Evolutionary conservation across 2,797 vertebrate genomes (phyloP), one percentile per base, ranked within the genome.

Genomic region (Pipistrellus kuhlii): DNA sequence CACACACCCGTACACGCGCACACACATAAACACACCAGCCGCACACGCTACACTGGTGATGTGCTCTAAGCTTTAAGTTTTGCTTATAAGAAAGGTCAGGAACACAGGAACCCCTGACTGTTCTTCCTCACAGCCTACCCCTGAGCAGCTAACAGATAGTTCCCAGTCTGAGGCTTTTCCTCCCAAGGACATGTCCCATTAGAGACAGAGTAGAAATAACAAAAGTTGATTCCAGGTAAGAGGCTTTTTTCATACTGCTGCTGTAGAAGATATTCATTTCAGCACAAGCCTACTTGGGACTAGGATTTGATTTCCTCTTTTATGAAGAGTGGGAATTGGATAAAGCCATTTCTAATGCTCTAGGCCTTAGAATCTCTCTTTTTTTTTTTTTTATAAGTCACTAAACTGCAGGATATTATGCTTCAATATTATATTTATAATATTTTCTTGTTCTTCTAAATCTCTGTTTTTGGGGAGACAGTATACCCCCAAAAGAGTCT

Each of bases 81-180:
- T 35, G 20, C 38, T 46, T 17, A 0, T 14, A 23, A 30, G 32
- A 71, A 77, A 38, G 21, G 84, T 48, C 6, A 8, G 3, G 14
- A 8, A 27, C 8, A 1, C 7, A 30, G 66, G n/a, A 82, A 23
- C n/a, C 13, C 9, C 21, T 10, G 23, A n/a, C 18, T 51, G 55
- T 44, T 38, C n/a, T 38, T 72, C 51, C 32, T 21, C 30, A 2
- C 11, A 30, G 20, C 17, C 3, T 5, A 0, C 13, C 23, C n/a
- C 27, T 27, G 11, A 11, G 25, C 23, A 4, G 9, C 32, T 6
- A 23, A 30, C 3, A 10, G 0, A 0, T 0, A 4, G 32, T 9
- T 27, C 23, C 14, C 51, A 14, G 2, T 4, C 1, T 23, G 44
- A 25, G 2, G 8, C 12, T 7, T 38, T 46, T 59, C 57, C n/a